Evolutionary conservation across 2,888 invertebrate species (phyloP), one percentile per base, ranked within the genome.

Genomic region (Pyrocoelia pectoralis): DNA sequence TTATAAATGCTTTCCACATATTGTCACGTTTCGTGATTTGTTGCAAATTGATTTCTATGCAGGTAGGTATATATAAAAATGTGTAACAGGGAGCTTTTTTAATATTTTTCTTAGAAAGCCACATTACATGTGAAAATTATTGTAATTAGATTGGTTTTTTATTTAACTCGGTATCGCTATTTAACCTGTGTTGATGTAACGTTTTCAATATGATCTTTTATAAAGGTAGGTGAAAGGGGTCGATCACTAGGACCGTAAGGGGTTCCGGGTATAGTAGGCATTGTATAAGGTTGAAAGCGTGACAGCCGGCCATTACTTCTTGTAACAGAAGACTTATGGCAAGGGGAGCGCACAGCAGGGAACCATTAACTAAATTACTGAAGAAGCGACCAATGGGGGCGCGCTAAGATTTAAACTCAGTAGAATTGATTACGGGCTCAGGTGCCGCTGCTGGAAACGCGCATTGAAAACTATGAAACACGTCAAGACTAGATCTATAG

Each of bases 281-380:
- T 75, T 74, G 76, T 74, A 74, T 72, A 71, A 75, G 79, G 76
- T 75, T 74, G 74, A 74, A 76, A 79, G 79, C 81, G 80, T 81
- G 82, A 80, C 81, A 80, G 80, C 77, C 81, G 77, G 79, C 81
- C 81, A 82, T 82, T 81, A 81, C 77, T 81, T 80, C 82, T 81
- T 80, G 79, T 82, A 80, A 77, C 75, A 72, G 74, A 74, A 78
- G 80, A 80, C 75, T 79, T 80, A 80, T 77, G 75, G 77, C 76
- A 73, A 73, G 75, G 76, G 77, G 73, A 77, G 68, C 72, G 77
- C 78, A 77, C 80, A 77, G 79, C 80, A 73, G 80, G 80, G 79
- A 76, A 76, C 81, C 81, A 82, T 82, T 81, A 82, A 81, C 77
- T 80, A 81, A 82, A 82, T 82, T 81, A 81, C 80, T 72, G 76